phyloP scores from a whole-genome alignment of 2,113 vertebrate species.

The Enhydra lutris region DNA sequence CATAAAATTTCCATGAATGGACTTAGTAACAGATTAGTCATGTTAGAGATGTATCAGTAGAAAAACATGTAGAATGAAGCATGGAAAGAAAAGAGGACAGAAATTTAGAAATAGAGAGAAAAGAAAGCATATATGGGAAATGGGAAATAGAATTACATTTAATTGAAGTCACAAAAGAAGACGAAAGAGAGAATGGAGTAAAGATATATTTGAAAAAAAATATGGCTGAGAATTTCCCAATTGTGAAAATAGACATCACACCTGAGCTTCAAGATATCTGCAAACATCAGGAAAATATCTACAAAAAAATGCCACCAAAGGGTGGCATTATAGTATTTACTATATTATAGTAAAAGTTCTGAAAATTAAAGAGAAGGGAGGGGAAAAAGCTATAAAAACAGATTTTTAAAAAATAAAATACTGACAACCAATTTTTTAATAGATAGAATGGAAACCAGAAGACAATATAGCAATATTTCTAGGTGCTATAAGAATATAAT shows the following conservation, averaged over 20 bases:
- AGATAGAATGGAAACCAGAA: not conserved
- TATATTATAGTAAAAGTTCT: not conserved
- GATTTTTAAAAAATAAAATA: not conserved
- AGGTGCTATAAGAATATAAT: not conserved
- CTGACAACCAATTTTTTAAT: not conserved
- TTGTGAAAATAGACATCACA: not conserved
- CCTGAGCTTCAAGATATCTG: not conserved
- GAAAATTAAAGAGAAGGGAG: not conserved
- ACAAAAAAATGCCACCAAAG: not conserved
- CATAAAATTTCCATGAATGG: constrained; percentile 60
- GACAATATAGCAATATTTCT: not conserved
- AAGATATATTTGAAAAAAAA: not conserved
- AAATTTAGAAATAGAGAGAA: not conserved
- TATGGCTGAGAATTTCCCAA: not conserved
- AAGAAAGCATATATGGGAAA: not conserved
- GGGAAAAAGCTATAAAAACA: not conserved
- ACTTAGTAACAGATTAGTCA: not conserved
- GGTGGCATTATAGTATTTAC: not conserved
- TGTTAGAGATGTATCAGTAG: not conserved
- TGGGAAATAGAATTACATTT: not conserved
- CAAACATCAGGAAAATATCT: not conserved
- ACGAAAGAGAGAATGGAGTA: not conserved
- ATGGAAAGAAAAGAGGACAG: not conserved
- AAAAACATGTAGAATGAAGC: not conserved
- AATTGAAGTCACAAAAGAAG: not conserved